Evolutionary conservation across 1,140 invertebrate genomes (phyloP).

Genomic region (Drosophila jambulina): DNA sequence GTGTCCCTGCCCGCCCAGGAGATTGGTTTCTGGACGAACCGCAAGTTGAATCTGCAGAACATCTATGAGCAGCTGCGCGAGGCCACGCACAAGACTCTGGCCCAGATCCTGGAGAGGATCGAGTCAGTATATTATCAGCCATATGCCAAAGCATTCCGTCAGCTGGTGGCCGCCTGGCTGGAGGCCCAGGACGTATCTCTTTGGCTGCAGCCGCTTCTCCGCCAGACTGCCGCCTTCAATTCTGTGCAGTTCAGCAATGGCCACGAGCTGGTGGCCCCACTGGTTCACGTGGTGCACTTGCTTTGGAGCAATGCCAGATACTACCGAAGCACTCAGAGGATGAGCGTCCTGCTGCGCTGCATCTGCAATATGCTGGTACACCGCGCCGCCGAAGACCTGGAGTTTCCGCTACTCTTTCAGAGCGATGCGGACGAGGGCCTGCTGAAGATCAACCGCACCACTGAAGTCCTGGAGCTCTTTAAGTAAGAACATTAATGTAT

Average conservation of each 20-base stretch:
- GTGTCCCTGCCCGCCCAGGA: conserved; percentile 90
- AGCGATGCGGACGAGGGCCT: conserved; percentile 86
- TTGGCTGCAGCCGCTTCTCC: conserved; percentile 88
- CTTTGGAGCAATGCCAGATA: conserved; percentile 94
- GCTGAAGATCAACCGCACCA: conserved; percentile 71
- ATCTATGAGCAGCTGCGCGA: conserved; percentile 94
- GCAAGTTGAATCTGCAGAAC: conserved; percentile 91
- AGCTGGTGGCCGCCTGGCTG: conserved; percentile 88
- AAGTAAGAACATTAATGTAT: conserved; percentile 42
- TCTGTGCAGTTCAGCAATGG: conserved; percentile 89
- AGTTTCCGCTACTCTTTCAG: conserved; percentile 88
- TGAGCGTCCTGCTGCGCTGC: conserved; percentile 90
- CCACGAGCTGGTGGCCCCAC: conserved; percentile 87
- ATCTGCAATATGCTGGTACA: conserved; percentile 91
- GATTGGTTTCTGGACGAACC: conserved; percentile 89
- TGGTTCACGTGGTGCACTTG: conserved; percentile 91
- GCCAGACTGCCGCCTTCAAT: conserved; percentile 88
- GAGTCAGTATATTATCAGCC: conserved; percentile 90
- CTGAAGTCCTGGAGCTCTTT: conserved; percentile 72
- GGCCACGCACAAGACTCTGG: conserved; percentile 92
- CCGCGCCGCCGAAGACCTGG: conserved; percentile 85
- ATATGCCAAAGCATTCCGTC: conserved; percentile 89
- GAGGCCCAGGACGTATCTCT: conserved; percentile 90
- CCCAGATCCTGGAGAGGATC: conserved; percentile 90
- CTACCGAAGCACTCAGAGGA: conserved; percentile 91